Evolutionary conservation across 1,140 invertebrate species (phyloP).

Genomic region (Trypoxylus dichotomus): DNA sequence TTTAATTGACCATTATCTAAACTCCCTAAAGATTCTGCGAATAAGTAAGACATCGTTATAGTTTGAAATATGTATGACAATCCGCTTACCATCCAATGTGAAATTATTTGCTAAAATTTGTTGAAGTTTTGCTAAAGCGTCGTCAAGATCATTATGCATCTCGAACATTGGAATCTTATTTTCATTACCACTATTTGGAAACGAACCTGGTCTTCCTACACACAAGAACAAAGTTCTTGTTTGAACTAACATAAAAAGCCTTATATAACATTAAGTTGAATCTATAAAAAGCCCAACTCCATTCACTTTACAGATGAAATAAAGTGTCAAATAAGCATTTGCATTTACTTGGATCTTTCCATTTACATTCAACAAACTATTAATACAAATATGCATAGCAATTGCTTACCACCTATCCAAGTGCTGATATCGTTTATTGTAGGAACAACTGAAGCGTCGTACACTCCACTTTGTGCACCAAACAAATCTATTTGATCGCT

Average conservation of each 20-base stretch:
- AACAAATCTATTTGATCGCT: conserved; percentile 20
- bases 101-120: conserved; percentile 64
- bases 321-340: background rate
- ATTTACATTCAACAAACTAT: too few species aligned
- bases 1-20: conserved; percentile 61
- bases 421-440: conserved; percentile 61
- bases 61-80: background rate
- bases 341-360: too few species aligned
- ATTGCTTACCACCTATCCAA: conserved; percentile 57
- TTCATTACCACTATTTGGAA: background rate
- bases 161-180: conserved; percentile 36
- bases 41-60: conserved; percentile 32
- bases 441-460: conserved; percentile 49
- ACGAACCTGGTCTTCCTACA: background rate
- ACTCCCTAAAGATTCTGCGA: conserved; percentile 55
- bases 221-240: too few species aligned
- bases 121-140: conserved; percentile 61
- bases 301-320: background rate
- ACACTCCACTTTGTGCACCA: background rate
- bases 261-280: too few species aligned
- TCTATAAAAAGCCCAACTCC: too few species aligned
- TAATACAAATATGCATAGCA: too few species aligned
- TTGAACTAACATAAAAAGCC: too few species aligned
- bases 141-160: conserved; percentile 61
- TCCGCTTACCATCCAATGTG: conserved; percentile 56